These are phyloP conservation scores for Heliangelus exortis DNA, from an alignment of 2,797 vertebrate genomes.

Conservation along the genomic window DNA sequence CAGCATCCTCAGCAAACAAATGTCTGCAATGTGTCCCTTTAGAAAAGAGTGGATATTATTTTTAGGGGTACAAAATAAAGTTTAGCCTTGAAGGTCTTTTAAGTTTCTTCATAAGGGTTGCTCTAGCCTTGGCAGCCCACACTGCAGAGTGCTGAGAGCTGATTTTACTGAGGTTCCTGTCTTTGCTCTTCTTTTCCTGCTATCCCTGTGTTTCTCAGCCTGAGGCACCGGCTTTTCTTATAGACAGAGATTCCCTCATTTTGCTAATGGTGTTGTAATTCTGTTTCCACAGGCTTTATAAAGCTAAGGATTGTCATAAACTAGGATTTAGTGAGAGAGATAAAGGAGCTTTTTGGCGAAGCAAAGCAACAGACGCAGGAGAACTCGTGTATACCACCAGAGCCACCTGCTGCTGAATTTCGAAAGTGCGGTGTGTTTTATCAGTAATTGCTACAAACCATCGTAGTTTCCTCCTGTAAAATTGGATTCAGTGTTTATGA, in stretches of 20 bases:
- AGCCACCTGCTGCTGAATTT: conserved; percentile 45
- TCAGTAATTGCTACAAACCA: not conserved
- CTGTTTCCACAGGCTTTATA: conserved; percentile 2
- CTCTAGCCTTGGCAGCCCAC: not conserved
- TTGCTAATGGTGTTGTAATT: not conserved
- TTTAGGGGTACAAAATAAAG: not conserved
- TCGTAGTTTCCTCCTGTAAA: not conserved
- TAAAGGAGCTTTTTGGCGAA: not conserved
- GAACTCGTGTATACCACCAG: not conserved
- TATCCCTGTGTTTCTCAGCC: not conserved
- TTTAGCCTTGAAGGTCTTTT: not conserved
- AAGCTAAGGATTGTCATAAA: not conserved
- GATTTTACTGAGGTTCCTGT: not conserved
- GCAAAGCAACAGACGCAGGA: not conserved
- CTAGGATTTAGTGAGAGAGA: not conserved
- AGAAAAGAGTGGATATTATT: not conserved
- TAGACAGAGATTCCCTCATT: not conserved
- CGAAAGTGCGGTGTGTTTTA: not conserved
- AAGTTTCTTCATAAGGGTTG: not conserved
- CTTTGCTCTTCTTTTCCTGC: not conserved
- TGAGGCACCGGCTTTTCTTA: not conserved
- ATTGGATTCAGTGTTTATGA: not conserved
- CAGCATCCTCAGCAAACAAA: not conserved
- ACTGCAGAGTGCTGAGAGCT: not conserved
- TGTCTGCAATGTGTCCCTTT: not conserved